Conservation (phyloP, 2,113 vertebrate species). For the Psittacus erithacus region DNA sequence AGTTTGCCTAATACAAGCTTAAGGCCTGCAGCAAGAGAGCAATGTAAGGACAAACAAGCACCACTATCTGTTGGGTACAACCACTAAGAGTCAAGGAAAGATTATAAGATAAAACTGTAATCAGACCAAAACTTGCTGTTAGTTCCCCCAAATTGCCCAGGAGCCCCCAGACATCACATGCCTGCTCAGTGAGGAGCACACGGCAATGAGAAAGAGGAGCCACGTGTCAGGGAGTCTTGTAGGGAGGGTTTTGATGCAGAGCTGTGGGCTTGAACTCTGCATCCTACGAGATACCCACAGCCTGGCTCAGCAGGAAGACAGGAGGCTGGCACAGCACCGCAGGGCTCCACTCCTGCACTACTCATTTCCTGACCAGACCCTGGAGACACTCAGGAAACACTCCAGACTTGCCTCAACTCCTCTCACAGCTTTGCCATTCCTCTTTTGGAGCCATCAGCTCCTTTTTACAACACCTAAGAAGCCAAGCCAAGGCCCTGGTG, state of each 20-base stretch:
- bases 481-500: neutral
- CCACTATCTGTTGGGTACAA: neutral
- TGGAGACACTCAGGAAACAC: neutral
- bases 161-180: neutral
- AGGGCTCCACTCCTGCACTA: fast-evolving
- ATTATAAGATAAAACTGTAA: neutral
- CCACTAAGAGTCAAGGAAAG: neutral
- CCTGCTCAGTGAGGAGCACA: neutral
- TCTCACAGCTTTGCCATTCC: neutral
- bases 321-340: neutral
- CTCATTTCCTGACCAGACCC: neutral
- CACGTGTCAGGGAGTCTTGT: fast-evolving
- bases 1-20: neutral
- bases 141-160: neutral
- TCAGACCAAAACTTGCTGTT: neutral
- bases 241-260: neutral
- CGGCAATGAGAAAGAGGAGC: neutral
- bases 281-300: fast-evolving
- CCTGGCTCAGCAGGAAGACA: neutral
- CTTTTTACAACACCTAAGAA: neutral
- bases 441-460: neutral
- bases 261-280: neutral
- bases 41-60: neutral
- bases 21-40: neutral
- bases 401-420: neutral